Evolutionary conservation across 2,888 invertebrate species (phyloP).

Genomic region (Cryptosula pallasiana): DNA sequence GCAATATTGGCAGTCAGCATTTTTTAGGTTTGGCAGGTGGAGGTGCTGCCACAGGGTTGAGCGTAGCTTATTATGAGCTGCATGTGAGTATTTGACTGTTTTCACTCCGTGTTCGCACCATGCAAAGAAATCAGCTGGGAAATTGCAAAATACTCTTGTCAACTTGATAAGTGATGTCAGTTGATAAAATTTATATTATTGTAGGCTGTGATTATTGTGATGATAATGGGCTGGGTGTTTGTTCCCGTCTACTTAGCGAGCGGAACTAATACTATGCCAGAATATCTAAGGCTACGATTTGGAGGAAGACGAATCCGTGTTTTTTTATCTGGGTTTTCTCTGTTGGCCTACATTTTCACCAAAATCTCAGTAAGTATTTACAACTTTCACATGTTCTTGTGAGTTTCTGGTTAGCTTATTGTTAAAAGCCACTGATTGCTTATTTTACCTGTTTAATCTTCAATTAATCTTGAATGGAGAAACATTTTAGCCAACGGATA

Average conservation of each 20-base stretch:
- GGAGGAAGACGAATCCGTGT: slow-evolving; percentile 58
- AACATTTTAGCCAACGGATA: too few relatives aligned
- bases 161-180: too few relatives aligned
- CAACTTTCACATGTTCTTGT: too few relatives aligned
- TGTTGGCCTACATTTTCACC: slow-evolving; percentile 58
- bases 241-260: slow-evolving; percentile 51
- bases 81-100: slow-evolving; percentile 42
- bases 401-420: too few relatives aligned
- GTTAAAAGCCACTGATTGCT: too few relatives aligned
- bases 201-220: slow-evolving; percentile 56
- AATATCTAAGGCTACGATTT: slow-evolving; percentile 56
- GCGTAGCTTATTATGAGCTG: slow-evolving; percentile 53
- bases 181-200: too few relatives aligned
- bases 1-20: slow-evolving; percentile 55
- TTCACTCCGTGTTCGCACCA: too few relatives aligned
- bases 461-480: too few relatives aligned
- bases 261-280: slow-evolving; percentile 55
- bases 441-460: too few relatives aligned
- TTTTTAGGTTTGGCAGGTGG: slow-evolving; percentile 55
- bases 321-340: slow-evolving; percentile 56
- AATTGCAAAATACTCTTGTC: too few relatives aligned
- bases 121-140: too few relatives aligned
- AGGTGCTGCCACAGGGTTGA: slow-evolving; percentile 54
- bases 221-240: slow-evolving; percentile 58
- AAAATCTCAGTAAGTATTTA: slow-evolving; percentile 59